phyloP scores from a whole-genome alignment of 2,113 vertebrate genomes.

The Nothoprocta perdicaria region DNA sequence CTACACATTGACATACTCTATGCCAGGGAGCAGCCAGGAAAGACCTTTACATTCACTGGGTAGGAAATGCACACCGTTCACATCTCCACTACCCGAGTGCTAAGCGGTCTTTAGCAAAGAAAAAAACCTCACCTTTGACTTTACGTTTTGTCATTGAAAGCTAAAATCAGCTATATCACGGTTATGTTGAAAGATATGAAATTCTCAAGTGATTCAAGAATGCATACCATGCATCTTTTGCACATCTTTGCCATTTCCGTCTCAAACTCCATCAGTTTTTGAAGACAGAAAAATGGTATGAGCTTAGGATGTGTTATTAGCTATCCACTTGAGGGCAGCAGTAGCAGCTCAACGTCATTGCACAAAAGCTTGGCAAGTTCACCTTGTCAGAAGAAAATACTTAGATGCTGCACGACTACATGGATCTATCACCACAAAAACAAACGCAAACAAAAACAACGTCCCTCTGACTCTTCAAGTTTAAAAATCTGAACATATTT shows the following conservation, averaged over 20 bases:
- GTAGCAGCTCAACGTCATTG: neutral
- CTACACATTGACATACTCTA: neutral
- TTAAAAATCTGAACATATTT: neutral
- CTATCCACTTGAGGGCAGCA: conserved; percentile 57
- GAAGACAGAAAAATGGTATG: neutral
- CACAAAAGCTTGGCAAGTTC: neutral
- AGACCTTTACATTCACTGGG: rapidly evolving
- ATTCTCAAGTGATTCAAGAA: neutral
- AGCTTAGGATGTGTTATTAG: neutral
- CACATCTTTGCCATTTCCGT: neutral
- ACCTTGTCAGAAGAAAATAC: neutral
- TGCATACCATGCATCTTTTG: neutral
- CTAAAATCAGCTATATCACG: neutral
- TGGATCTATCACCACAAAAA: neutral
- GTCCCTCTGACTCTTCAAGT: neutral
- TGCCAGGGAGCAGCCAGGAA: neutral
- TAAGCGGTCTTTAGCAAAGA: neutral
- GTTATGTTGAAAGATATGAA: neutral
- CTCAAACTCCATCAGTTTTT: neutral
- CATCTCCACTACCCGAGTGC: rapidly evolving
- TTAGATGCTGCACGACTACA: neutral
- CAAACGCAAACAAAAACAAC: neutral
- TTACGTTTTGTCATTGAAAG: neutral
- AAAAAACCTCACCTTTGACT: neutral
- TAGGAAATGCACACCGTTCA: neutral